Evolutionary conservation across 2,888 invertebrate species (phyloP), one percentile per base, ranked within the genome.

Genomic region (Tortricodes alternella): DNA sequence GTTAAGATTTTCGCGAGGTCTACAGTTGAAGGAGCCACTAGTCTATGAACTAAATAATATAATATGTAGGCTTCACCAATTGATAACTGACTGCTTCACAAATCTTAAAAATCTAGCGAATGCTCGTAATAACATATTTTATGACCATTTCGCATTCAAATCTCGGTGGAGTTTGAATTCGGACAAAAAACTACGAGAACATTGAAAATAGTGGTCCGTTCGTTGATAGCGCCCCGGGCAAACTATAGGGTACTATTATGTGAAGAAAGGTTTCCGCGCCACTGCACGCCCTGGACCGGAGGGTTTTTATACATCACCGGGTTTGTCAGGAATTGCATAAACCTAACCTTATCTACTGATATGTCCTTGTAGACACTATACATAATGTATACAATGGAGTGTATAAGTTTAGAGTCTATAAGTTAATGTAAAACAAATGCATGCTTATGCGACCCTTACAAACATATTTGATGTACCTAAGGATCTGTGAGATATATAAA

Each of bases 401-500:
- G 5, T 21, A 3, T 4, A 11, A n/a, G 1, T n/a, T 29, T 29
- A n/a, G n/a, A n/a, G n/a, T n/a, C n/a, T n/a, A n/a, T n/a, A n/a
- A n/a, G n/a, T n/a, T n/a, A n/a, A n/a, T n/a, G n/a, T n/a, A n/a
- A n/a, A n/a, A n/a, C n/a, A n/a, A n/a, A n/a, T n/a, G n/a, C n/a
- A n/a, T n/a, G n/a, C n/a, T n/a, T 8, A 29, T n/a, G 5, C 9
- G 11, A 29, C 9, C n/a, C 11, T 29, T 5, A n/a, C 11, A 9
- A 29, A 29, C 29, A 1, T 11, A 29, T 29, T 29, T 29, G n/a
- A 29, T 29, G 9, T 29, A n/a, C n/a, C n/a, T 34, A 43, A 19
- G 11, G 34, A 41, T 5, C 7, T 46, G 37, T 46, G 53, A 48
- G 57, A 59, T 60, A 53, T 51, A 73, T 71, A 75, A 68, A 73